Conservation (phyloP, 2,797 vertebrate species). For the Tenualosa thibaudeaui region DNA sequence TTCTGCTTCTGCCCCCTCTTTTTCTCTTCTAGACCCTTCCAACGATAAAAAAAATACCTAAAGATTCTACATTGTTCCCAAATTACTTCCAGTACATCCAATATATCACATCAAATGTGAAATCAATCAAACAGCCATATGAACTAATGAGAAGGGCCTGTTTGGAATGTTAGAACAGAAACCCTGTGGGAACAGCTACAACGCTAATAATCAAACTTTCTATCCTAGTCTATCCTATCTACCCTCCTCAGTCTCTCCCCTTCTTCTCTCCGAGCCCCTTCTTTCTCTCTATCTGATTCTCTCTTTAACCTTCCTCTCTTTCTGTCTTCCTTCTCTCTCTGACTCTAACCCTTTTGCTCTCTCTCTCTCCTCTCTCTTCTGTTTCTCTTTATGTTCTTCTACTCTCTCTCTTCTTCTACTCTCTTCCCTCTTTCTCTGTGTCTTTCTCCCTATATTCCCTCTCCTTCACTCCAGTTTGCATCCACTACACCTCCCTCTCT, state of each 20-base stretch:
- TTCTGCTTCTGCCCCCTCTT: too few relatives aligned
- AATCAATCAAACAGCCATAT: too few relatives aligned
- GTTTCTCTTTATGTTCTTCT: background rate
- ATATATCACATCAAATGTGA: too few relatives aligned
- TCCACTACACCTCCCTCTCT: background rate
- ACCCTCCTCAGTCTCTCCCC: background rate
- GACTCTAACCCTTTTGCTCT: background rate
- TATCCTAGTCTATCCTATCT: too few relatives aligned
- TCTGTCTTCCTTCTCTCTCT: background rate
- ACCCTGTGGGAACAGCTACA: too few relatives aligned
- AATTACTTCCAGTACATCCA: too few relatives aligned
- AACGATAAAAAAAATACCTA: too few relatives aligned
- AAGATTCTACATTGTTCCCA: too few relatives aligned
- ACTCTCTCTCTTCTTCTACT: background rate
- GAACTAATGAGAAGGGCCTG: too few relatives aligned
- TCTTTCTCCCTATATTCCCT: background rate
- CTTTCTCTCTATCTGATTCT: background rate
- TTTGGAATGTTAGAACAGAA: too few relatives aligned
- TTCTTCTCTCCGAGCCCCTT: background rate
- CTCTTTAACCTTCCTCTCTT: background rate
- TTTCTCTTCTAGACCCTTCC: too few relatives aligned
- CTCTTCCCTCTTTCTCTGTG: background rate
- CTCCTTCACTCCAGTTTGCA: background rate
- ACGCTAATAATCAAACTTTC: background rate
- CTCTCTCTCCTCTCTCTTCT: background rate